These are phyloP conservation scores for Orthonyx spaldingii DNA, from an alignment of 2,113 vertebrate species.

Conservation along the genomic window DNA sequence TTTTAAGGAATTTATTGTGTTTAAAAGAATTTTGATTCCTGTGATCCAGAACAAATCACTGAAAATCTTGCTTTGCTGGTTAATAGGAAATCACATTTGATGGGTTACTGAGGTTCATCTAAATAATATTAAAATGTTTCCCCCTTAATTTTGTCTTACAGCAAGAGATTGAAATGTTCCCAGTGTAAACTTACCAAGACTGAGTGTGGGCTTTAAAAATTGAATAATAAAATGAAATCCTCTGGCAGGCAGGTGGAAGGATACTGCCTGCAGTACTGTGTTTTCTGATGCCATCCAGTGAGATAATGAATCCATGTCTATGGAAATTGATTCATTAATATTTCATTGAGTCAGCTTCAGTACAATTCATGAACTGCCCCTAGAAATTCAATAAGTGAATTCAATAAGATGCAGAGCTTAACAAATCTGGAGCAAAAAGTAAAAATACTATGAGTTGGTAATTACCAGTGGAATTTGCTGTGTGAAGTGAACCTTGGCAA, in stretches of 20 bases:
- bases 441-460: background rate
- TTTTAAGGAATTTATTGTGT: background rate
- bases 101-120: background rate
- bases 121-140: slow-evolving; percentile 17
- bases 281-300: slow-evolving; percentile 67
- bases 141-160: slow-evolving; percentile 16
- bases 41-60: background rate
- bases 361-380: slow-evolving; percentile 69
- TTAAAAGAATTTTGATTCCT: background rate
- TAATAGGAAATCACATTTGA: background rate
- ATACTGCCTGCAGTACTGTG: slow-evolving; percentile 60
- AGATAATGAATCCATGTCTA: slow-evolving; percentile 75
- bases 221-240: slow-evolving; percentile 57
- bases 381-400: slow-evolving; percentile 73
- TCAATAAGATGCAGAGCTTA: slow-evolving; percentile 66
- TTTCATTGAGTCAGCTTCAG: slow-evolving; percentile 71
- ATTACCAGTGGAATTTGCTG: background rate
- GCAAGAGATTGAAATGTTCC: slow-evolving; percentile 34
- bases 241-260: slow-evolving; percentile 60
- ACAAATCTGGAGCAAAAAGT: slow-evolving; percentile 54
- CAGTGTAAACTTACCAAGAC: slow-evolving; percentile 36
- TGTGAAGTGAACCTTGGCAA: background rate
- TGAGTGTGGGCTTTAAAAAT: slow-evolving; percentile 45
- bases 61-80: background rate
- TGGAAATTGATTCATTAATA: slow-evolving; percentile 80